These are phyloP conservation scores for Penaeus chinensis DNA, from an alignment of 1,140 invertebrate species.

Conservation along the genomic window DNA sequence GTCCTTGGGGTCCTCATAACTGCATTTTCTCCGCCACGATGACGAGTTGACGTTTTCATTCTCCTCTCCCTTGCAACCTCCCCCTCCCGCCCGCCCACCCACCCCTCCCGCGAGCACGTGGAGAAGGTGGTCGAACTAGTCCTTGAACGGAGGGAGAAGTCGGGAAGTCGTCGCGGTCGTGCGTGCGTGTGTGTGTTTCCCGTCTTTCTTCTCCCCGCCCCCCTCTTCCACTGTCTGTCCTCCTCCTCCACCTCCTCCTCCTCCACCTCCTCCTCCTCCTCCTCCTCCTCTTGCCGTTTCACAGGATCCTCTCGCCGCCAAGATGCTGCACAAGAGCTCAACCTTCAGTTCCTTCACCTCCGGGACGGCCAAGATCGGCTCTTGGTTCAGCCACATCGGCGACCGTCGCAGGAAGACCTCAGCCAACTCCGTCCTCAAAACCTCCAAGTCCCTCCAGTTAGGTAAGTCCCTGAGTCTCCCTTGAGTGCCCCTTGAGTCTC, in stretches of 20 bases:
- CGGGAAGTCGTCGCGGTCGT: background rate
- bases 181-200: background rate
- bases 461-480: slow-evolving; percentile 66
- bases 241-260: background rate
- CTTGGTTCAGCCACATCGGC: slow-evolving; percentile 70
- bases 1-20: background rate
- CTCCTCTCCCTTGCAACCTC: background rate
- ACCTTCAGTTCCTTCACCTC: slow-evolving; percentile 71
- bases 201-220: background rate
- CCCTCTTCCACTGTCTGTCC: no score
- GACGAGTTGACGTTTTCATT: slow-evolving; percentile 33
- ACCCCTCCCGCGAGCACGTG: slow-evolving; percentile 64
- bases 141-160: background rate
- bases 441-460: slow-evolving; percentile 70
- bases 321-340: slow-evolving; percentile 70
- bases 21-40: slow-evolving; percentile 1
- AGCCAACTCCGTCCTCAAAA: slow-evolving; percentile 66
- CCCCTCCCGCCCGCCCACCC: background rate
- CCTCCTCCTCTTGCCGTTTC: background rate
- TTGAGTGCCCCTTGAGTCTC: background rate
- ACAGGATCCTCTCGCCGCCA: slow-evolving; percentile 58
- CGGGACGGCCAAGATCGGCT: slow-evolving; percentile 69
- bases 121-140: slow-evolving; percentile 1
- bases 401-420: slow-evolving; percentile 68
- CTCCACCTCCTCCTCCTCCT: background rate